Evolutionary conservation across 2,797 vertebrate genomes (phyloP), one percentile per base, ranked within the genome.

Genomic region (Coluber constrictor): DNA sequence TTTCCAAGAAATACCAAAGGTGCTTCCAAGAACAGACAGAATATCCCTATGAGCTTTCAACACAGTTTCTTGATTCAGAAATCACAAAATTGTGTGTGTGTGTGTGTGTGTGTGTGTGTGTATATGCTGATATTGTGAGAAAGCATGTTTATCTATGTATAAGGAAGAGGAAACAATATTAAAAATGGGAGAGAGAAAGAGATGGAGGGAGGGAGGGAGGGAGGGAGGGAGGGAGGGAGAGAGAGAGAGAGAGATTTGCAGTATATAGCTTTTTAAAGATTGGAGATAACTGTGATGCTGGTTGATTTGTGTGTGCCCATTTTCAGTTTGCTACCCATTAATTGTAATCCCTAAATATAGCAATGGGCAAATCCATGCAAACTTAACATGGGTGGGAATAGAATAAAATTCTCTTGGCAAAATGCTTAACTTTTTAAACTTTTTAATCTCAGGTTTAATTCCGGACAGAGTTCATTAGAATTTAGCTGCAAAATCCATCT

Each of bases 21-120:
- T 54, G 70, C 54, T 60, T 91, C 70, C 87, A 92, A 66, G 54
- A 92, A 63, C 6, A 66, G 29, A 89, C 66, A 94, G 92, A 9
- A 86, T 90, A 86, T 59, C 86, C 86, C 70, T 88, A 86, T 57
- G 91, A 88, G 70, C 51, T 89, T 92, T 91, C 66, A 92, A 70
- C 7, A 57, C n/a, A 79, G 54, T 43, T 43, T 90, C 29, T 37
- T 16, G 55, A 51, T 54, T 90, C 18, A 25, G 51, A 70, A 66
- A 55, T 12, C 15, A 54, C n/a, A 61, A 55, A 56, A 56, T 27
- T 90, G 13, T 8, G 25, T 79, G 16, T 79, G 47, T 90, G 8
- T 8, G 25, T 79, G 16, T 79, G n/a, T 90, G 13, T 8, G 25
- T 79, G 16, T 79, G 47, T 90, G 8, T 8, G 25, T 79, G 16